Evolutionary conservation across 2,113 vertebrate genomes (phyloP).

Genomic region (Bombycilla garrulus): DNA sequence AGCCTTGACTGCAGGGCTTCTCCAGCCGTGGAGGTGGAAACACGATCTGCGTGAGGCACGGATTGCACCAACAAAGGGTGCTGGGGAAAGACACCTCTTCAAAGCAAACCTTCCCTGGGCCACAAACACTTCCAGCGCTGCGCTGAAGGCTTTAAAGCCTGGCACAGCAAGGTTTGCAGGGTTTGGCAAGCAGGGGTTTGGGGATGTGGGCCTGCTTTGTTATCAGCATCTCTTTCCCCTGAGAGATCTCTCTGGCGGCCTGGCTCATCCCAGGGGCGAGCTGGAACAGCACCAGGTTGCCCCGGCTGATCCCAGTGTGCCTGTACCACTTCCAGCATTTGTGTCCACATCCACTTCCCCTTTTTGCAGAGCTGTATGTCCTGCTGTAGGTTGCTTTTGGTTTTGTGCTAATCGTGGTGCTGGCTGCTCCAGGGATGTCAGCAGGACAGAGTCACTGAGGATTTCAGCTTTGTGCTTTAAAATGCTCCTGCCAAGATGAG

Average conservation of each 20-base stretch:
- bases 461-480: slow-evolving; percentile 39
- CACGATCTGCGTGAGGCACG: slow-evolving; percentile 16
- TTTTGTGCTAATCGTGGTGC: neutral
- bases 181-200: neutral
- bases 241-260: neutral
- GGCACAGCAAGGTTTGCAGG: neutral
- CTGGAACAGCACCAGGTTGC: neutral
- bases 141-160: slow-evolving; percentile 1
- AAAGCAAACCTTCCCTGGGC: neutral
- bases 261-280: neutral
- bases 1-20: slow-evolving; percentile 55
- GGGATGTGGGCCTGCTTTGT: slow-evolving; percentile 17
- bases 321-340: neutral
- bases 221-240: slow-evolving; percentile 37
- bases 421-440: neutral
- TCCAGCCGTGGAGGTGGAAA: slow-evolving; percentile 58
- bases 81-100: neutral
- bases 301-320: neutral
- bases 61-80: slow-evolving; percentile 4
- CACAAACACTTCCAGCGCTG: neutral
- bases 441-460: slow-evolving; percentile 6
- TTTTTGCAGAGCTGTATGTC: neutral
- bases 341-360: neutral
- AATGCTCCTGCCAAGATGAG: slow-evolving; percentile 7
- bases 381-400: neutral